Base-by-base conservation (phyloP, 2,797 vertebrate genomes). In the Pangasius macronema region DNA sequence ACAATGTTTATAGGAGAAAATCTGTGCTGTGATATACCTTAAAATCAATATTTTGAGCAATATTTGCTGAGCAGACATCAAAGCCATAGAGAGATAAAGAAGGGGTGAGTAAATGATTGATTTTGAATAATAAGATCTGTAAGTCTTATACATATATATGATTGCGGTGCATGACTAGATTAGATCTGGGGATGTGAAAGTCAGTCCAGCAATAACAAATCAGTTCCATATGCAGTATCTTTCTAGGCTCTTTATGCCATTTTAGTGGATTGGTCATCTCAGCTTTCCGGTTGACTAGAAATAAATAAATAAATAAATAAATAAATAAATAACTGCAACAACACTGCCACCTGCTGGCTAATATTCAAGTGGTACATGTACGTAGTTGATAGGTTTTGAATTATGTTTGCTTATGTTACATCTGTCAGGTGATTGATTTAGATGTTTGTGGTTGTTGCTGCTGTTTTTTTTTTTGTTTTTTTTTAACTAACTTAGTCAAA, bases 321-420 rank as follows among this genome's bases (percentile, higher is more conserved):
- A 33, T 5, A 75, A 24, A 20, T 30, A 46, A 33, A 51, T 53
- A 76, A 3, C 53, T 46, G 46, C 24, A 61, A 27, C 79, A 82
- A 63, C 79, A 82, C 79, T 82, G 57, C 57, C 79, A 63, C 33
- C 79, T 82, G 79, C 57, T 63, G 79, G 79, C 2, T 42, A 61
- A n/a, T 61, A 61, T 61, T 13, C 13, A 61, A 3, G 13, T 27
- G 0, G 36, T 63, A 18, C 24, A 42, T 18, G 7, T 33, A 55
- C 16, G 33, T 33, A 51, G 76, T 36, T 55, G 76, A 20, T 55
- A 16, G n/a, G 8, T 33, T 55, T 79, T 55, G n/a, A 10, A 63
- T n/a, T 65, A 65, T 72, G 73, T 16, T 76, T 49, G 46, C 46
- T 14, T 14, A 22, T n/a, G 27, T 30, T 51, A 5, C 22, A 42